phyloP scores from a whole-genome alignment of 92 coral and sea anemone species.

The Phymanthus crucifer region DNA sequence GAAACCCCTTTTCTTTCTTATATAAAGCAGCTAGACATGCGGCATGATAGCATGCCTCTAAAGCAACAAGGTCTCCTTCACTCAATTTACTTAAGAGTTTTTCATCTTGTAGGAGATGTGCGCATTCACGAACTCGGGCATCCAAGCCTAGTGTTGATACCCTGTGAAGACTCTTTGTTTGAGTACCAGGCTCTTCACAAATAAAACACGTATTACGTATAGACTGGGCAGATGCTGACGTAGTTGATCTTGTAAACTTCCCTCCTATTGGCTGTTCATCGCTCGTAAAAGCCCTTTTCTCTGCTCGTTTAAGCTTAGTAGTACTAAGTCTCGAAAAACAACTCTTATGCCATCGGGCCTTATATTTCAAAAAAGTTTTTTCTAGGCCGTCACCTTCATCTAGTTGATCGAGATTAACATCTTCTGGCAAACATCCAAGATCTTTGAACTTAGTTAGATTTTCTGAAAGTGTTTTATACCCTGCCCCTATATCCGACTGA shows the following conservation, averaged over 20 bases:
- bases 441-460: conserved; percentile 28
- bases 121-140: conserved; percentile 48
- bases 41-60: conserved; percentile 55
- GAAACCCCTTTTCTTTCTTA: conserved; percentile 20
- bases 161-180: conserved; percentile 37
- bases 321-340: conserved; percentile 15
- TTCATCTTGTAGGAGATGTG: conserved; percentile 52
- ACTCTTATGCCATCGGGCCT: conserved; percentile 29
- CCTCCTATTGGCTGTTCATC: conserved; percentile 30
- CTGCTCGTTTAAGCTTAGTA: conserved; percentile 33
- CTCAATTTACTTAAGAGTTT: conserved; percentile 55
- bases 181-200: conserved; percentile 42
- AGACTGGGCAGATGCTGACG: conserved; percentile 20
- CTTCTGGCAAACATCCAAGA: conserved; percentile 20
- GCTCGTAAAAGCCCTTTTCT: conserved; percentile 14
- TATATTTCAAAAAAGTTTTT: conserved; percentile 9
- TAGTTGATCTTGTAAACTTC: conserved; percentile 40
- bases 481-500: conserved; percentile 34
- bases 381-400: conserved; percentile 45
- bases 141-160: conserved; percentile 57
- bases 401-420: conserved; percentile 7
- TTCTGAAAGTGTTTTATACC: conserved; percentile 43
- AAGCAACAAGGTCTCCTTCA: conserved; percentile 59
- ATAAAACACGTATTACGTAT: conserved; percentile 29
- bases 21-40: conserved; percentile 47